Conservation (phyloP, 1,140 invertebrate species). For the Saccostrea echinata region DNA sequence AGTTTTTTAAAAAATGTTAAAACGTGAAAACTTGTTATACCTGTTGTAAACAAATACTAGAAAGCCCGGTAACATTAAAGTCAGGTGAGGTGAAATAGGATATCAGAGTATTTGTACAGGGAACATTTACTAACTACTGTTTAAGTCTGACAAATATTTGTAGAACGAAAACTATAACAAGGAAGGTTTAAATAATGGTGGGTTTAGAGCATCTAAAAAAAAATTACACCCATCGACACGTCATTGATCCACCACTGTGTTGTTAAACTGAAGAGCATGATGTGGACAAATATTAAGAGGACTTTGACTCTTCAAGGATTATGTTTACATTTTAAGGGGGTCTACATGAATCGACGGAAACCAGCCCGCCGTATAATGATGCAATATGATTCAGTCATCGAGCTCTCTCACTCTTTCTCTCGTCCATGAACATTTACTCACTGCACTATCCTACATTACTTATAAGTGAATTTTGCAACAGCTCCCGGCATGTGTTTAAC, state of each 20-base stretch:
- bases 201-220: too few species aligned
- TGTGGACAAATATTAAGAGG: background rate
- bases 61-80: background rate
- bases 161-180: too few species aligned
- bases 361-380: conserved; percentile 27
- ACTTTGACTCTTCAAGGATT: conserved; percentile 1
- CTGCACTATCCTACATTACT: conserved; percentile 9
- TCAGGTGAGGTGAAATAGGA: background rate
- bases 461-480: conserved; percentile 5
- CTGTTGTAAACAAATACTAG: background rate
- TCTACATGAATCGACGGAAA: conserved; percentile 16
- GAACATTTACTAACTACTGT: background rate
- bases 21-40: conserved; percentile 5
- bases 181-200: too few species aligned
- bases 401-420: background rate
- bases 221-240: background rate
- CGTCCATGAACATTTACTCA: background rate
- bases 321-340: background rate
- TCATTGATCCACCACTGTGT: background rate
- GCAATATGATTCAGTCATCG: conserved; percentile 12
- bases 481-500: background rate
- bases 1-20: background rate
- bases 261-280: background rate
- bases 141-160: too few species aligned
- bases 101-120: background rate